These are phyloP conservation scores for Phoxinus dragarum DNA, from an alignment of 2,797 vertebrate species.

Conservation along the genomic window DNA sequence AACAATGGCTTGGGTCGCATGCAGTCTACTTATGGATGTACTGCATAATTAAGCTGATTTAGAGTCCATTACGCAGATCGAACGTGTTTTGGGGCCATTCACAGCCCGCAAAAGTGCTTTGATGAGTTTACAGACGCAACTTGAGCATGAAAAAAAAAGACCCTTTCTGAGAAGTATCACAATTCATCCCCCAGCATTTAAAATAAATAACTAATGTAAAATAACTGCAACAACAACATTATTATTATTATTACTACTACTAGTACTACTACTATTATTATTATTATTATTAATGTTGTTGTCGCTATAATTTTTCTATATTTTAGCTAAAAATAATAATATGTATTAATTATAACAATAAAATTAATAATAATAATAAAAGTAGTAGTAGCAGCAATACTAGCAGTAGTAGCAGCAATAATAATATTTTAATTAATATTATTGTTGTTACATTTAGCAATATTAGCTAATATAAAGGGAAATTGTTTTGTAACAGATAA, in stretches of 20 bases:
- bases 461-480: neutral
- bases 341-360: neutral
- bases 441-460: neutral
- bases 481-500: neutral
- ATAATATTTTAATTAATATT: neutral
- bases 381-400: too few relatives aligned
- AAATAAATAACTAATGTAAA: neutral
- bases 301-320: neutral
- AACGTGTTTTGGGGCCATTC: neutral
- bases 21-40: neutral
- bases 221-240: neutral
- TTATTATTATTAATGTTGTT: neutral
- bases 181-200: neutral
- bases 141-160: neutral
- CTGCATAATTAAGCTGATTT: constrained; percentile 5
- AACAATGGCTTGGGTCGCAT: neutral
- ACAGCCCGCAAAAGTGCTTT: neutral
- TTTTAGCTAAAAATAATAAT: neutral
- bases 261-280: neutral
- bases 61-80: neutral
- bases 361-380: neutral
- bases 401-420: neutral
- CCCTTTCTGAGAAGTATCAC: neutral
- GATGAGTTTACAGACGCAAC: neutral
- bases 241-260: neutral